These are phyloP conservation scores for Natrix natrix DNA, from an alignment of 2,797 vertebrate genomes.

Conservation along the genomic window DNA sequence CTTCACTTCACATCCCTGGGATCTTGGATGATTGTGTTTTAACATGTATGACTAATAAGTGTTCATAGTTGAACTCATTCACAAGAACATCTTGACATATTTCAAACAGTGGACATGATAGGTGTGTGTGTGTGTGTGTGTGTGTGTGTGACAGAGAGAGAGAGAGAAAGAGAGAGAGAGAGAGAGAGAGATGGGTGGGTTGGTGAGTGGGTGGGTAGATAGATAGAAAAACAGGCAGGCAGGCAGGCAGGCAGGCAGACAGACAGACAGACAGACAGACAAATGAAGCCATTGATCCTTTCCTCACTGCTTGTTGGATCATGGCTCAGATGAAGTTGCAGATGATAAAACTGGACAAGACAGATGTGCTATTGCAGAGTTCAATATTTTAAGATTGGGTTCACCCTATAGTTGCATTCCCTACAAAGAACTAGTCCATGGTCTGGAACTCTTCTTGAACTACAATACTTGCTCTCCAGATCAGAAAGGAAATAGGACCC, in stretches of 20 bases:
- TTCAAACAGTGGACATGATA: background rate
- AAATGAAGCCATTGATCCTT: background rate
- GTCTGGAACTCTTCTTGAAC: background rate
- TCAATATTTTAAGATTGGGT: background rate
- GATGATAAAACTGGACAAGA: background rate
- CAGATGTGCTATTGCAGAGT: background rate
- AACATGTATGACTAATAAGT: constrained; percentile 15
- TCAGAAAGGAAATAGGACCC: background rate
- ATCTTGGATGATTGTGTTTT: background rate
- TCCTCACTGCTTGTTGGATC: background rate
- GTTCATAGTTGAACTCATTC: accelerated
- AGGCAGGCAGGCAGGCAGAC: too few species aligned
- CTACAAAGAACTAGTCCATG: background rate
- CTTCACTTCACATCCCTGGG: background rate
- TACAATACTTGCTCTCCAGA: background rate
- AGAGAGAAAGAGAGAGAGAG: too few species aligned
- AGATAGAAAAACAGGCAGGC: too few species aligned
- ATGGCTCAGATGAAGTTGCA: background rate
- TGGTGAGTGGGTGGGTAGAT: too few species aligned
- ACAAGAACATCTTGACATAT: constrained; percentile 19
- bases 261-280: too few species aligned
- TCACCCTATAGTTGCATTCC: background rate
- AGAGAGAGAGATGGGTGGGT: too few species aligned
- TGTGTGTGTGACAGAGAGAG: too few species aligned
- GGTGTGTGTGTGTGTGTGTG: too few species aligned